Percentiles rank a stretch among this genome's conserved stretches.
Evolutionary conservation across 2,797 vertebrate genomes (phyloP).

Genomic region (Danio albolineatus): DNA sequence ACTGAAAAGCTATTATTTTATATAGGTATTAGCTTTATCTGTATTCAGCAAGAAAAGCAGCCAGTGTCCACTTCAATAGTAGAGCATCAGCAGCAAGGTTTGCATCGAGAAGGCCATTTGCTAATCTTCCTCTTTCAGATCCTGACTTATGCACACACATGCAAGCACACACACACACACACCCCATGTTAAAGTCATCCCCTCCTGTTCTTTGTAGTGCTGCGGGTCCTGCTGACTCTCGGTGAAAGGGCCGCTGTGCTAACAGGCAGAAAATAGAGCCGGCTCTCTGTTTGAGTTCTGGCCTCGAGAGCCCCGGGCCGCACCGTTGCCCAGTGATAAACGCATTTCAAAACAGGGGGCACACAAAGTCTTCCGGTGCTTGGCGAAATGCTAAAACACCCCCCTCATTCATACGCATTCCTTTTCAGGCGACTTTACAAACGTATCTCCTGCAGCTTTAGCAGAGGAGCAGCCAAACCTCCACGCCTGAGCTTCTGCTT

Average conservation of each 20-base stretch:
- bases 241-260: conserved; percentile 58
- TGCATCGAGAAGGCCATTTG: conserved; percentile 49
- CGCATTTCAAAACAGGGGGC: conserved; percentile 58
- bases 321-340: conserved; percentile 54
- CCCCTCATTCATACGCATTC: conserved; percentile 48
- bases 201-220: conserved; percentile 55
- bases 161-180: background rate
- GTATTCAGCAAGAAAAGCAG: conserved; percentile 53
- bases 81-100: conserved; percentile 56
- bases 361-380: conserved; percentile 41
- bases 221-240: conserved; percentile 62
- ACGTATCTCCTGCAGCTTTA: conserved; percentile 43
- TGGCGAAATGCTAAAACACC: conserved; percentile 60
- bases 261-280: conserved; percentile 82
- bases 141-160: conserved; percentile 45
- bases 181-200: conserved; percentile 52
- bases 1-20: conserved; percentile 56
- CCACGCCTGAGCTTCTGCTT: background rate
- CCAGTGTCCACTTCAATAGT: conserved; percentile 57
- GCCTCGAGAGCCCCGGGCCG: conserved; percentile 43
- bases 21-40: conserved; percentile 52
- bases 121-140: conserved; percentile 54
- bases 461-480: conserved; percentile 20
- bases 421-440: conserved; percentile 44
- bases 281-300: conserved; percentile 63